Conservation (phyloP, 2,113 vertebrate species). For the Rhinopithecus roxellana region DNA sequence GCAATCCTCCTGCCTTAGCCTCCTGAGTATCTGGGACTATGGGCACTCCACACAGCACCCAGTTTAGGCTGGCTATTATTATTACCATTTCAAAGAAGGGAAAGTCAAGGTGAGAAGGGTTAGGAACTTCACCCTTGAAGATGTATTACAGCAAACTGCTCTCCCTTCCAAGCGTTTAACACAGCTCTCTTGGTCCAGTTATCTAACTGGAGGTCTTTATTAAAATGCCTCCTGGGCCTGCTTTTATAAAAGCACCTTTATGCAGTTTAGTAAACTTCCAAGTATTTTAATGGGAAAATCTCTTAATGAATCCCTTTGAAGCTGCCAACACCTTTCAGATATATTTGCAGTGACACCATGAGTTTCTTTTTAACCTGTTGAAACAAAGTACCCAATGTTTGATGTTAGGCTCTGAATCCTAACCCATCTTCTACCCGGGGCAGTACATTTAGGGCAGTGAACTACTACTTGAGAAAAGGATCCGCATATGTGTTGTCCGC, state of each 20-base stretch:
- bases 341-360: background rate
- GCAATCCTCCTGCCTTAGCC: background rate
- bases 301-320: conserved; percentile 41
- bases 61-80: background rate
- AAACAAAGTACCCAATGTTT: conserved; percentile 32
- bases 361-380: conserved; percentile 45
- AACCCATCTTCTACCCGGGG: background rate
- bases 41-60: background rate
- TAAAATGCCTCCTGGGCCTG: background rate
- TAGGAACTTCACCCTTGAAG: background rate
- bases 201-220: background rate
- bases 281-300: conserved; percentile 6
- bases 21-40: background rate
- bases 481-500: background rate
- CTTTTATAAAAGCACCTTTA: background rate
- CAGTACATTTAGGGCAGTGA: background rate
- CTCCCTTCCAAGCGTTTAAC: background rate
- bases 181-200: background rate
- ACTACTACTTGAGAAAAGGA: background rate
- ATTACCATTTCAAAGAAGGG: conserved; percentile 15
- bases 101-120: background rate
- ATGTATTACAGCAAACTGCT: background rate
- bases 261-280: conserved; percentile 43
- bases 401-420: conserved; percentile 14
- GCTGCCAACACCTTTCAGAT: background rate